Evolutionary conservation across 1,140 invertebrate species (phyloP), one percentile per base, ranked within the genome.

Genomic region (Bombus vancouverensis): DNA sequence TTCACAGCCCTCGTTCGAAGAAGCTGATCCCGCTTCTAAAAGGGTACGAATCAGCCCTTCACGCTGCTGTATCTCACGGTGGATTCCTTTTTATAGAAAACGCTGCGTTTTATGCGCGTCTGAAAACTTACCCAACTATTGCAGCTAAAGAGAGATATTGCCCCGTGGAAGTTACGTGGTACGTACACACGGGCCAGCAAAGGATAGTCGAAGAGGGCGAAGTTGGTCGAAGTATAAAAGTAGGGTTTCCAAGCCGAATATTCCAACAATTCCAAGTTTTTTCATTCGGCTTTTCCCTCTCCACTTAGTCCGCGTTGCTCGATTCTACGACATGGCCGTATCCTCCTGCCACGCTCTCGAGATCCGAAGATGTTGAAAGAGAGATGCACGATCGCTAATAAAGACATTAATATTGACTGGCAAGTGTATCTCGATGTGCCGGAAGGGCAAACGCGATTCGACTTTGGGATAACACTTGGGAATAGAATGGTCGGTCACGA

Each of bases 401-500:
- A 94, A 95, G 94, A 92, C 94, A 94, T 95, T 93, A 94, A 95
- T 95, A 95, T 94, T 91, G 92, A 92, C 88, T 73, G 91, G 90
- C 86, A 88, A 92, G 88, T 91, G 91, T 92, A 94, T 94, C 93
- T 92, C 88, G 90, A 93, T 93, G 90, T 93, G 92, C 89, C 87
- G 87, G 79, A 85, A 91, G 91, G 91, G 81, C 89, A 91, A 85
- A 91, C 90, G 93, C 91, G 90, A 92, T 91, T 89, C 86, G 86
- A 87, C 81, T 90, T 76, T 80, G 82, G 90, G 92, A 91, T 94
- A 94, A 93, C 94, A 93, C 93, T 92, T 92, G 92, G 87, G 94
- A 93, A 94, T 94, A 94, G 93, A 94, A 94, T 94, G 94, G 90
- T 89, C 91, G 90, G 92, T 94, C 94, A 95, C 94, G 94, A 94